A percentile compares a stretch with the other conserved stretches of the same genome.
phyloP scores from a whole-genome alignment of 2,888 invertebrate species.

The Chrysolina americana region DNA sequence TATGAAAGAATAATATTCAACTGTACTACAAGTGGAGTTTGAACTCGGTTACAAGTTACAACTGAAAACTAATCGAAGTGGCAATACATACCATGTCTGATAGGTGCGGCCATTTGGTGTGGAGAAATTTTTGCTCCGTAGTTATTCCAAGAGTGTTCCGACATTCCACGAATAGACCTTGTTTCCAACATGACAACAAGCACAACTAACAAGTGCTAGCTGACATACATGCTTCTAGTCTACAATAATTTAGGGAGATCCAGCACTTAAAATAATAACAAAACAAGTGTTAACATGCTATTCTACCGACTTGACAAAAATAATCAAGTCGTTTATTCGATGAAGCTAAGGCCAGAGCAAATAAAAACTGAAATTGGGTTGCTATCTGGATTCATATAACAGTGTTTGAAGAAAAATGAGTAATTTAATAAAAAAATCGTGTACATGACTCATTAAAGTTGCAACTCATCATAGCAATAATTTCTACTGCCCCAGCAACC shows the following conservation, averaged over 20 bases:
- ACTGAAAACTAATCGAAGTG: neutral
- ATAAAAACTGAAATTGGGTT: constrained; percentile 26
- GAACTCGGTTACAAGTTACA: too few relatives aligned
- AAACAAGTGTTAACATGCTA: constrained; percentile 41
- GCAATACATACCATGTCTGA: constrained; percentile 66
- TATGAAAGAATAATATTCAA: neutral
- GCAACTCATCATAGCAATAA: constrained; percentile 36
- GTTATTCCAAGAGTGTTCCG: constrained; percentile 76
- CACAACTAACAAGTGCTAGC: constrained; percentile 63
- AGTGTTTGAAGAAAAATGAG: neutral
- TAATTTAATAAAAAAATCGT: neutral
- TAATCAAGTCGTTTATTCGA: constrained; percentile 13
- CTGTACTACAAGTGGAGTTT: too few relatives aligned
- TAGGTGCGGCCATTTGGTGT: constrained; percentile 68
- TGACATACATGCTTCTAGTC: constrained; percentile 65
- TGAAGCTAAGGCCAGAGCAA: constrained; percentile 30
- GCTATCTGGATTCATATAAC: neutral
- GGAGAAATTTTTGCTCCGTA: constrained; percentile 67
- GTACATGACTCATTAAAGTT: constrained; percentile 24
- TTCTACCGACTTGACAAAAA: constrained; percentile 24
- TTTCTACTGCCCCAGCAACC: constrained; percentile 30
- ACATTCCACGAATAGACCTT: constrained; percentile 82
- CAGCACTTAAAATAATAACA: constrained; percentile 56
- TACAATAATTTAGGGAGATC: constrained; percentile 59
- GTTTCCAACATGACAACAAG: constrained; percentile 80